Percentiles rank a stretch among this genome's conserved stretches.
phyloP scores from a whole-genome alignment of 2,113 vertebrate species.

The Seriola rivoliana region DNA sequence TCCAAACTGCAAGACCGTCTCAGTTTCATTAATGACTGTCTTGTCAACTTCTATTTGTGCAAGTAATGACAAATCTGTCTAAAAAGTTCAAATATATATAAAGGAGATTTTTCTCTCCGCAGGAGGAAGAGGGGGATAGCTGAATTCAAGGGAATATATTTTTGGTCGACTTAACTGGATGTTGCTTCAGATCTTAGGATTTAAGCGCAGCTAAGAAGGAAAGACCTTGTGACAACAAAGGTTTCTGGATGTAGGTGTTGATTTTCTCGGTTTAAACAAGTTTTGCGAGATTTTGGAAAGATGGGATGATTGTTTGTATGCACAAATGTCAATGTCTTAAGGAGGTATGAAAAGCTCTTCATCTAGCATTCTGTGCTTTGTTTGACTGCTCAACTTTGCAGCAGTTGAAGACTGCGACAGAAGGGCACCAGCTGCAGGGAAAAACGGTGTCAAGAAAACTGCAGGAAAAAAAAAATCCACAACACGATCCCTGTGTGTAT shows the following conservation, averaged over 20 bases:
- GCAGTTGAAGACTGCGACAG: conserved; percentile 71
- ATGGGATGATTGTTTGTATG: conserved; percentile 59
- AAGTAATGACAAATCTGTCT: conserved; percentile 70
- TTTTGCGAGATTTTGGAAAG: conserved; percentile 53
- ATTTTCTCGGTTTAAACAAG: conserved; percentile 59
- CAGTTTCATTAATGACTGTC: conserved; percentile 71
- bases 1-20: conserved; percentile 65
- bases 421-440: conserved; percentile 74
- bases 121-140: background rate
- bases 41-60: conserved; percentile 70
- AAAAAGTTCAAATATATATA: conserved; percentile 47
- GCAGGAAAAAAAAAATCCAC: conserved; percentile 68
- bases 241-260: conserved; percentile 56
- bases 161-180: conserved; percentile 38
- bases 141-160: conserved; percentile 45
- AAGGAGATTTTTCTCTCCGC: background rate
- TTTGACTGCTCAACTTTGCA: conserved; percentile 75
- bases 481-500: conserved; percentile 30
- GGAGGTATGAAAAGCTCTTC: conserved; percentile 72
- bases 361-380: conserved; percentile 73
- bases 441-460: conserved; percentile 61
- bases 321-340: conserved; percentile 68
- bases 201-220: conserved; percentile 41
- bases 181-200: conserved; percentile 51
- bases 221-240: conserved; percentile 60